Evolutionary conservation across 1,140 invertebrate species (phyloP), one percentile per base, ranked within the genome.

Genomic region (Atta texana): DNA sequence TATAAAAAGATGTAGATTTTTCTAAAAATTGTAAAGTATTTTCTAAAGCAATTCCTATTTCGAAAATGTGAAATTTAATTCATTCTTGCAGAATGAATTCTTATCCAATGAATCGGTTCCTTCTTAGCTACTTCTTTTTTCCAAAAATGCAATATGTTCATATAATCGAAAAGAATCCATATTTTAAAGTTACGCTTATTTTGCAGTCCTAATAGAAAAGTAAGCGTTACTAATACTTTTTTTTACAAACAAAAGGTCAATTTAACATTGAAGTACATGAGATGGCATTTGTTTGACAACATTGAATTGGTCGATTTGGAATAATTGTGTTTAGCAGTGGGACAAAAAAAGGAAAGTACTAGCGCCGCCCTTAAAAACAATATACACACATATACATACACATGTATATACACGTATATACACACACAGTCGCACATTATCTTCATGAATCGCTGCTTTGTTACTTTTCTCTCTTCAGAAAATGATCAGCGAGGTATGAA

Each of bases 391-490:
- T 5, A 31, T 5, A 31, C 1, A 68, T 24, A 68, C 5, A 31
- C 31, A 5, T 4, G 5, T 4, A 31, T 31, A 31, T 31, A 31
- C 28, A 31, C 2, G 28, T 31, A 31, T 28, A 28, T 21, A 66
- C 34, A 69, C 21, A 72, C n/a, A 74, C 34, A 24, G 0, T 80
- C 7, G 44, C 55, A 55, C 28, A 64, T 44, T 64, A 59, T 72
- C 66, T 81, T 78, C 66, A 59, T 68, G 64, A 80, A 76, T 80
- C 34, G n/a, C 18, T 69, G 57, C 49, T 80, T 63, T 28, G 51
- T 88, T 81, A 68, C 55, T 24, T 68, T 78, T 55, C 74, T 24
- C 28, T 64, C n/a, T 76, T 76, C 24, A 53, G 69, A 77, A 51
- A 75, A 44, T n/a, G 53, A 28, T 78, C 68, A 66, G 55, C 55